Evolutionary conservation across 2,888 invertebrate species (phyloP), one percentile per base, ranked within the genome.

Genomic region (Calliphora vomitoria): DNA sequence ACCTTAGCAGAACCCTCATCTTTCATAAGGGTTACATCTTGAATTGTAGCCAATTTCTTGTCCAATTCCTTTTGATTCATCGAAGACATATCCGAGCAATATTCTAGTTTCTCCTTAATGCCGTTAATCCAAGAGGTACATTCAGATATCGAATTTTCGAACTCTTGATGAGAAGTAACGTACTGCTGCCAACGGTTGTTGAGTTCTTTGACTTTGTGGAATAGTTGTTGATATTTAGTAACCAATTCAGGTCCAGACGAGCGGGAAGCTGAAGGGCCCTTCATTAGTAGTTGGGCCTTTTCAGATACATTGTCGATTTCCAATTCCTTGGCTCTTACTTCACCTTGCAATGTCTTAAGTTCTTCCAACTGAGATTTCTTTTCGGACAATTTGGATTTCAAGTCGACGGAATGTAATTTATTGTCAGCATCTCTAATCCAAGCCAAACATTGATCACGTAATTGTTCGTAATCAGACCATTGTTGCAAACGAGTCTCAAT

Each of bases 301-400:
- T 99, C 99, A 31, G 98, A 98, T 0, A 99, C 97, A 76, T 97
- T 96, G 91, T 99, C 98, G 82, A 98, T 97, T 94, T 98, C 98
- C 13, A 98, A 94, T 93, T 98, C 98, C 91, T 98, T 98, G 4
- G 98, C 98, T 64, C 97, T 95, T 1, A 98, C 96, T 94, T 98
- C 97, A 68, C 98, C 98, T 94, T 98, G 98, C 41, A 98, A 93
- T 38, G 95, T 94, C 93, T 97, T 95, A 88, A 98, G 95, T 75
- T 95, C 95, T 89, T 98, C 97, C 68, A 98, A 95, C 90, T 98
- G 98, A 41, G 96, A 95, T 92, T 97, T 96, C 94, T 99, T 99
- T 91, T 98, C 97, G 4, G 95, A 94, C 60, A 98, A 94, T 10
- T 96, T 97, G 0, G 97, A 95, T 92, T 98, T 98, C 47, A 98